A percentile compares a stretch with the other conserved stretches of the same genome.
These are phyloP conservation scores for Scarus forsteni DNA, from an alignment of 2,797 vertebrate species.

Conservation along the genomic window DNA sequence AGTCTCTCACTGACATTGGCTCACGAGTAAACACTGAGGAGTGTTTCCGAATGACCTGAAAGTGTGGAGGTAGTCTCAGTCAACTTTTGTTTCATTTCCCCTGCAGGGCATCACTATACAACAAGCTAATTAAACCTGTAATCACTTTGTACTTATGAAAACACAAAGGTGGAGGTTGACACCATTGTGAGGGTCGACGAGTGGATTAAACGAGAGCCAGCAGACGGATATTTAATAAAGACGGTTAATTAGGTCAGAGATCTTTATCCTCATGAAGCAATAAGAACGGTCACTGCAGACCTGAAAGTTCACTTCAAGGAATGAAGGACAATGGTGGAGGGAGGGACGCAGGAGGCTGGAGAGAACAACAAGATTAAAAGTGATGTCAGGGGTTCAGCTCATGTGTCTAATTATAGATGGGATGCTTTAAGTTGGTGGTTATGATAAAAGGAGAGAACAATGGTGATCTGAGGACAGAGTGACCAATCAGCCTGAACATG, in stretches of 20 bases:
- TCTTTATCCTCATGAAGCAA: constrained; percentile 50
- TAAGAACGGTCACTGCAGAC: constrained; percentile 18
- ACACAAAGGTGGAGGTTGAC: constrained; percentile 45
- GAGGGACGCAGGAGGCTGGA: constrained; percentile 9
- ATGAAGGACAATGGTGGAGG: constrained; percentile 35
- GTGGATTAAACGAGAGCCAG: constrained; percentile 62
- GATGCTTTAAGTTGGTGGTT: constrained; percentile 37
- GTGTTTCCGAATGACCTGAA: background rate
- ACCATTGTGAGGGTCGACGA: constrained; percentile 20
- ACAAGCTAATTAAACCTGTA: constrained; percentile 77
- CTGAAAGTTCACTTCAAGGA: constrained; percentile 50
- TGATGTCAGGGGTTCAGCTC: constrained; percentile 31
- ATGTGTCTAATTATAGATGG: constrained; percentile 34
- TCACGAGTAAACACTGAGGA: background rate
- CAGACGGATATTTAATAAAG: constrained; percentile 72
- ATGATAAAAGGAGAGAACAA: constrained; percentile 25
- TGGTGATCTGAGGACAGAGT: constrained; percentile 10
- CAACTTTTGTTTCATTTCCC: constrained; percentile 28
- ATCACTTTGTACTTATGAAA: constrained; percentile 74
- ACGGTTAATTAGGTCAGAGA: constrained; percentile 72
- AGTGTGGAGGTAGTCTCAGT: background rate
- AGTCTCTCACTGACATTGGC: background rate
- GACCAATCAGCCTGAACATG: constrained; percentile 1
- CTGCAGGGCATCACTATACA: constrained; percentile 4
- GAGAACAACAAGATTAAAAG: constrained; percentile 27